Conservation (phyloP, 2,888 invertebrate species). For the Dolichopus griseipennis region DNA sequence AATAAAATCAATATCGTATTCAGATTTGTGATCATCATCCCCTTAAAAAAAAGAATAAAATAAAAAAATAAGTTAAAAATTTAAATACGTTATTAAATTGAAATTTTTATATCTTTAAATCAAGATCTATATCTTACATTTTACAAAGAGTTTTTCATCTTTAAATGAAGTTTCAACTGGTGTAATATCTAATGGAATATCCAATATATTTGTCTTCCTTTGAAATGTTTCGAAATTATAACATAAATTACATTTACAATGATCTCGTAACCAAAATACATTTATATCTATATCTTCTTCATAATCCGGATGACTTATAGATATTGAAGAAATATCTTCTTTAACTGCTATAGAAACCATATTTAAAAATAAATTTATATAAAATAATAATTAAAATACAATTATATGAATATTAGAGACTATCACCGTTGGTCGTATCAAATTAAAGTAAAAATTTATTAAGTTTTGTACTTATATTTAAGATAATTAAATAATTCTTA, state of each 20-base stretch:
- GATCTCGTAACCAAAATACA: conserved; percentile 42
- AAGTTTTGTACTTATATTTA: no score
- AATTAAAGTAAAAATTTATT: no score
- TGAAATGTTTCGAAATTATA: conserved; percentile 53
- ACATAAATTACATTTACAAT: conserved; percentile 50
- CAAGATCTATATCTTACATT: conserved; percentile 45
- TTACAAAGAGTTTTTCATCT: conserved; percentile 40
- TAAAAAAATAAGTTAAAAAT: background rate
- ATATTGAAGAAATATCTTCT: background rate
- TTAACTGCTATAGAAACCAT: background rate
- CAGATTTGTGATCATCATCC: conserved; percentile 51
- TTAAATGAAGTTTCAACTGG: conserved; percentile 36
- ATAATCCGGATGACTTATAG: conserved; percentile 15
- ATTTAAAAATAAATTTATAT: no score
- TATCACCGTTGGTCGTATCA: no score
- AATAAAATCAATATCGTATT: conserved; percentile 46
- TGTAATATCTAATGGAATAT: conserved; percentile 46
- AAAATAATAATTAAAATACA: no score
- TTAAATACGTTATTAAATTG: background rate
- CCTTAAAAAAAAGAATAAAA: conserved; percentile 37
- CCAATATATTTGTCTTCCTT: conserved; percentile 49
- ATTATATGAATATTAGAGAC: no score
- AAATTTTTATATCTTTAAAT: background rate
- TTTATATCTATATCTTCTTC: conserved; percentile 26
- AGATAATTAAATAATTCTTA: no score